phyloP scores from a whole-genome alignment of 2,113 vertebrate genomes.

The Setophaga coronata region DNA sequence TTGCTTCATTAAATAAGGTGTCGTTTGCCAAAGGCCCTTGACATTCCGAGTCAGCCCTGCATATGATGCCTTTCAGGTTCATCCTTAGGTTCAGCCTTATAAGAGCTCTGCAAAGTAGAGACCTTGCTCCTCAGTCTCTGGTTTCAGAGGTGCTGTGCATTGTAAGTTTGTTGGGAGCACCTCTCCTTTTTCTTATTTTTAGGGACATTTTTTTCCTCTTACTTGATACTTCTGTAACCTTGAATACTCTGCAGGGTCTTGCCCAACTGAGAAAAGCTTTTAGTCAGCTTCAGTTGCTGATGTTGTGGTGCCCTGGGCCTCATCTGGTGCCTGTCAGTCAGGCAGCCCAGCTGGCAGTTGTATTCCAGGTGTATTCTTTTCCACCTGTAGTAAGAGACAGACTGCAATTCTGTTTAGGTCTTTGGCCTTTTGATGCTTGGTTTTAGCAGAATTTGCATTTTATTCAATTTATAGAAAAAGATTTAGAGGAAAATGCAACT shows the following conservation, averaged over 20 bases:
- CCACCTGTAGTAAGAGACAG: neutral
- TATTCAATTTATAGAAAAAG: neutral
- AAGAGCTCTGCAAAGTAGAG: neutral
- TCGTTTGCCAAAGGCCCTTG: neutral
- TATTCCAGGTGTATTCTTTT: neutral
- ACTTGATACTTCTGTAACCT: neutral
- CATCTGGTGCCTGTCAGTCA: neutral
- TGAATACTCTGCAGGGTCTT: neutral
- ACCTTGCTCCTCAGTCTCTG: neutral
- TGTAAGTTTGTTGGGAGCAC: neutral
- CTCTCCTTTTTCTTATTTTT: neutral
- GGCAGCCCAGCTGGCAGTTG: neutral
- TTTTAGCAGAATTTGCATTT: neutral
- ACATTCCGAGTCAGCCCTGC: neutral
- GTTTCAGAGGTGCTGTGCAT: neutral
- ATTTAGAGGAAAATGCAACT: neutral
- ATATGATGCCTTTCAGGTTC: neutral
- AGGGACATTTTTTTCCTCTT: neutral
- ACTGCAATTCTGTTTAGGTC: neutral
- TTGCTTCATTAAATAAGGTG: neutral
- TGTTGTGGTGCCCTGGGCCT: neutral
- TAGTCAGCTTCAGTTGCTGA: neutral
- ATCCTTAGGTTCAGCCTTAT: neutral
- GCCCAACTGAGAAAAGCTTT: neutral
- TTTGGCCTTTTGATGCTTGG: neutral